Base-by-base conservation (phyloP, 37 sponge, comb jelly and placozoan genomes). In the Spongia lamella region DNA sequence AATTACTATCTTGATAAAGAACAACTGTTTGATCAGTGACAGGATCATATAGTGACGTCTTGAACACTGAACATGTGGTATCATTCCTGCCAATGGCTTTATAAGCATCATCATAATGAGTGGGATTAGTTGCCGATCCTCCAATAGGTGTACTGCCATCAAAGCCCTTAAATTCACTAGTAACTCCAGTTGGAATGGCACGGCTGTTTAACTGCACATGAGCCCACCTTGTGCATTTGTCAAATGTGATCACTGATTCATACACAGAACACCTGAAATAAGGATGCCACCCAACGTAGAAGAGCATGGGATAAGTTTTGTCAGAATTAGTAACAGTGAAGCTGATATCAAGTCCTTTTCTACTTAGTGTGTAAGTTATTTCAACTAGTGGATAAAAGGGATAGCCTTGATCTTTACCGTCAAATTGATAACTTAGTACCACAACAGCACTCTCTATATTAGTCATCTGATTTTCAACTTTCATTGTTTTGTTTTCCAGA, bases 231-330 rank as follows among this genome's bases (percentile, higher is more conserved):
- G 83, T 63, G 32, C 69, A 77, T 43, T 9, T 5, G 62, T 85
- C 82, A 54, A 90, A 71, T 3, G 73, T 66, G 1, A 90, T 74
- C 16, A 66, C 32, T 7, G 91, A 55, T 21, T 52, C 51, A 56
- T 81, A 85, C 15, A 74, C 49, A 1, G 86, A 61, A 29, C 82
- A 81, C 24, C 36, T 55, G 52, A 90, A 86, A 32, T 90, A 90
- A 0, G 91, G 91, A 38, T 90, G 91, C 91, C 91, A 90, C 20
- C 91, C 91, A 32, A 86, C 69, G 25, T 82, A 82, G 54, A 90
- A 51, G 2, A 87, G 86, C 32, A 90, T 39, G 27, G 91, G 91
- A 5, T 34, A 17, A 9, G 25, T 22, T 14, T 30, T 11, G 20
- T 49, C 79, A 64, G 72, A 73, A 32, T 90, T 90, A 21, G 68